These are phyloP conservation scores for Andrena flavipes DNA, from an alignment of 2,888 invertebrate genomes.

Conservation along the genomic window DNA sequence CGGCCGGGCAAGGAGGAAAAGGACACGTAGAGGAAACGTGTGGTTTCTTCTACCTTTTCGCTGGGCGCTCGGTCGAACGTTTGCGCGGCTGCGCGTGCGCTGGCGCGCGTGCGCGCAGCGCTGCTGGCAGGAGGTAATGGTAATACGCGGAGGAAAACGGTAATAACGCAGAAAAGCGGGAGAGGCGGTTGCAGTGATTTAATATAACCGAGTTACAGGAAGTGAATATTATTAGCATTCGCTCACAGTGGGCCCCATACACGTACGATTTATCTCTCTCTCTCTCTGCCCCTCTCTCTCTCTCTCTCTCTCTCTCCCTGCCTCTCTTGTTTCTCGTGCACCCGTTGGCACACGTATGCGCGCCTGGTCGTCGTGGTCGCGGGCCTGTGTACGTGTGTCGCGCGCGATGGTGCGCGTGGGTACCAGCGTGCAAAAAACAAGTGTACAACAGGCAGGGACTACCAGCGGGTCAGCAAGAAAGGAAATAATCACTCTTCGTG, in stretches of 20 bases:
- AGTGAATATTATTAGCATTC: conserved; percentile 82
- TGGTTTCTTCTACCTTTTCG: conserved; percentile 47
- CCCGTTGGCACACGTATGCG: background rate
- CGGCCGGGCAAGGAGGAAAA: conserved; percentile 19
- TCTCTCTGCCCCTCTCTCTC: conserved; percentile 26
- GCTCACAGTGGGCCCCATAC: conserved; percentile 62
- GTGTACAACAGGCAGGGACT: conserved; percentile 43
- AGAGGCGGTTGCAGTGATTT: conserved; percentile 71
- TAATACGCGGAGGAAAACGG: conserved; percentile 63
- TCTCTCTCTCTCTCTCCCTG: background rate
- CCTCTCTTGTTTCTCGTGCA: background rate
- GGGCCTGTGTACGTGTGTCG: background rate
- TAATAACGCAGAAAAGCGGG: conserved; percentile 71
- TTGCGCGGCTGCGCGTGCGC: conserved; percentile 23
- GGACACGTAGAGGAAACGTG: conserved; percentile 51
- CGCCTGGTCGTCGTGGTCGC: background rate
- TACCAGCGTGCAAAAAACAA: conserved; percentile 39
- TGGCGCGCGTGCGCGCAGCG: conserved; percentile 1
- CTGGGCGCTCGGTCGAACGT: conserved; percentile 13
- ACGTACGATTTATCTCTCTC: conserved; percentile 44
- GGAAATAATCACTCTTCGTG: conserved; percentile 65
- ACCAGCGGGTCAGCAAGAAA: conserved; percentile 61
- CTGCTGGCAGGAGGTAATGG: conserved; percentile 33
- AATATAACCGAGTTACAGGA: conserved; percentile 78
- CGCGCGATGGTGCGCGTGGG: conserved; percentile 7